Evolutionary conservation across 1,140 invertebrate species (phyloP).

Genomic region (Diachasma alloeum): DNA sequence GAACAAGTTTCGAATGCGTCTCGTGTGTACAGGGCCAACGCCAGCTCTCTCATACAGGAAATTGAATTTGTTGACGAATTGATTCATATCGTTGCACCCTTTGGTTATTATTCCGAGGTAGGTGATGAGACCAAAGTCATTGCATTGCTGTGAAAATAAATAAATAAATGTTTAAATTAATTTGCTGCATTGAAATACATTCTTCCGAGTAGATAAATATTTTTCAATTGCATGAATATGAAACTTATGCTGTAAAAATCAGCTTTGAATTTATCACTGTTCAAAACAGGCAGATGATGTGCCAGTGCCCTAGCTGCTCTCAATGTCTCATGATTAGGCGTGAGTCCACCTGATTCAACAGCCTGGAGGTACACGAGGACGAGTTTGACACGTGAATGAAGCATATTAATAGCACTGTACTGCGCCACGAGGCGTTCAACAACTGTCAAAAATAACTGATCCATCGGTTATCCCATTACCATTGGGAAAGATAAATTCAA

Average conservation of each 20-base stretch:
- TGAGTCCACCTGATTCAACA: constrained; percentile 83
- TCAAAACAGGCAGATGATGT: constrained; percentile 92
- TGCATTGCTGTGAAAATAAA: constrained; percentile 84
- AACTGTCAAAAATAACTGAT: constrained; percentile 65
- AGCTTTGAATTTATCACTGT: constrained; percentile 85
- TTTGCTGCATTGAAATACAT: background rate
- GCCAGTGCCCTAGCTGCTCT: constrained; percentile 91
- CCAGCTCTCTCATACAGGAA: constrained; percentile 93
- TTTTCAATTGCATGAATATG: background rate
- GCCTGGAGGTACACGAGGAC: constrained; percentile 92
- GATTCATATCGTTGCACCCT: constrained; percentile 96
- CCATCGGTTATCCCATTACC: background rate
- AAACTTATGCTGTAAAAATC: constrained; percentile 92
- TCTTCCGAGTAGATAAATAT: no score
- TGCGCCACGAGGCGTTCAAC: constrained; percentile 94
- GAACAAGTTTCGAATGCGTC: constrained; percentile 92
- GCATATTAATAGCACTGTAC: constrained; percentile 97
- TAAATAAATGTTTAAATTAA: background rate
- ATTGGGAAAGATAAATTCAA: constrained; percentile 13
- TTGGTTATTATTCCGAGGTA: constrained; percentile 96
- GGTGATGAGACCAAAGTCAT: constrained; percentile 96
- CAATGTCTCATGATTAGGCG: constrained; percentile 90
- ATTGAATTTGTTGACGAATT: constrained; percentile 97
- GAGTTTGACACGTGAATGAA: constrained; percentile 90
- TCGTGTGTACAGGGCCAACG: constrained; percentile 69